A percentile compares a stretch with the other conserved stretches of the same genome.
phyloP scores from a whole-genome alignment of 2,888 invertebrate genomes.

The Athripsodes cinereus region DNA sequence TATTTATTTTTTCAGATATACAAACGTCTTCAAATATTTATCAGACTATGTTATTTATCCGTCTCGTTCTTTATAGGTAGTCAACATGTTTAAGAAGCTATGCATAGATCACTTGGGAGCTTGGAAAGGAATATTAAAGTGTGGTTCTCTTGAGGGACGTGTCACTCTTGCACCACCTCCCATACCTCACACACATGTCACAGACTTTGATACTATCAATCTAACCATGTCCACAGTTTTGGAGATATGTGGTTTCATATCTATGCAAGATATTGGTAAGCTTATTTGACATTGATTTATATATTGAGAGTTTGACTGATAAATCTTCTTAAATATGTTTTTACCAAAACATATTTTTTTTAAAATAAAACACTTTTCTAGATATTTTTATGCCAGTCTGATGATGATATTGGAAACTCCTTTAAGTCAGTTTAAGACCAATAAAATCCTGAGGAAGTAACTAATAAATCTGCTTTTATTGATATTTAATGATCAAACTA shows the following conservation, averaged over 20 bases:
- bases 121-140: slow-evolving; percentile 39
- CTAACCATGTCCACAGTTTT: slow-evolving; percentile 65
- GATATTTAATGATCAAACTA: no score
- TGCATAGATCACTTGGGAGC: slow-evolving; percentile 30
- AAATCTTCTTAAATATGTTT: neutral
- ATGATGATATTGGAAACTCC: no score
- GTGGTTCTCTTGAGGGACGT: slow-evolving; percentile 43
- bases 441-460: no score
- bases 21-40: no score
- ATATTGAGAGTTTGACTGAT: neutral
- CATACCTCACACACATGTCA: slow-evolving; percentile 50
- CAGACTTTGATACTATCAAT: slow-evolving; percentile 58
- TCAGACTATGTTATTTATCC: no score
- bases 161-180: slow-evolving; percentile 46
- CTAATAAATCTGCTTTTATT: neutral
- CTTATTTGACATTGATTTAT: neutral
- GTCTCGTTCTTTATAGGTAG: slow-evolving; percentile 8
- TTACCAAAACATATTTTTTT: no score
- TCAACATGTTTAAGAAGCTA: slow-evolving; percentile 18
- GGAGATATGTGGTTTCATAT: slow-evolving; percentile 81
- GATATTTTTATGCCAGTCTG: no score
- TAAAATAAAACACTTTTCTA: no score
- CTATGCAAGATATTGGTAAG: slow-evolving; percentile 72
- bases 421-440: no score
- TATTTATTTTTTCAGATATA: no score